Evolutionary conservation across 1,140 invertebrate genomes (phyloP), one percentile per base, ranked within the genome.

Genomic region (Drosophila cardini): DNA sequence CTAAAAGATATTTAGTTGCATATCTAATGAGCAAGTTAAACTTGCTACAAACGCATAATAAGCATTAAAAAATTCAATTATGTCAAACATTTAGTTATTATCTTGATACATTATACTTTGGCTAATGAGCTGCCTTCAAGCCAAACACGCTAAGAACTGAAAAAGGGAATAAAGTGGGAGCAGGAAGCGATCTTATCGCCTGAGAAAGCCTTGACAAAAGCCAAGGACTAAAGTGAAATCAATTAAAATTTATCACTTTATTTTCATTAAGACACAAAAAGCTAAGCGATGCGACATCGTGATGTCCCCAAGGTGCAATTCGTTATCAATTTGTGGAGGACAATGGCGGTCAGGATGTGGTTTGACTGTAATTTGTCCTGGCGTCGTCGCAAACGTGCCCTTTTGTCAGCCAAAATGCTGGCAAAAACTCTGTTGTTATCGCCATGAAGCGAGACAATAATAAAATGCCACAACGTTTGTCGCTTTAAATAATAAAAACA

Each of bases 401-500:
- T 52, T 11, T 50, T 46, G 57, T 11, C 13, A 5, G 38, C 38
- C 21, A 2, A 26, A n/a, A n/a, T n/a, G n/a, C n/a, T n/a, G n/a
- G n/a, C n/a, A n/a, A n/a, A 26, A 13, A n/a, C 38, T 40, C 38
- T 13, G 4, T 48, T 68, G 84, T 69, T 83, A 83, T 80, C 84
- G 46, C 26, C 73, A 56, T 40, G 64, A 68, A 67, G 69, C 21
- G 65, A 70, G 77, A 87, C 84, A 89, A 87, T 87, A 87, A 87
- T 87, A 87, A 87, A 87, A 87, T 74, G 84, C 45, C 83, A 62
- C 67, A 55, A 15, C 72, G 76, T 79, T 86, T 87, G 84, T 89
- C 80, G 85, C 80, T 89, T 84, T 89, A 89, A 89, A 89, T 90
- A 89, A 89, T 89, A 89, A 89, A 89, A 89, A 84, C 84, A 89